A percentile compares a stretch with the other conserved stretches of the same genome.
These are phyloP conservation scores for Porites lobata DNA, from an alignment of 92 coral and sea anemone species.

Conservation along the genomic window DNA sequence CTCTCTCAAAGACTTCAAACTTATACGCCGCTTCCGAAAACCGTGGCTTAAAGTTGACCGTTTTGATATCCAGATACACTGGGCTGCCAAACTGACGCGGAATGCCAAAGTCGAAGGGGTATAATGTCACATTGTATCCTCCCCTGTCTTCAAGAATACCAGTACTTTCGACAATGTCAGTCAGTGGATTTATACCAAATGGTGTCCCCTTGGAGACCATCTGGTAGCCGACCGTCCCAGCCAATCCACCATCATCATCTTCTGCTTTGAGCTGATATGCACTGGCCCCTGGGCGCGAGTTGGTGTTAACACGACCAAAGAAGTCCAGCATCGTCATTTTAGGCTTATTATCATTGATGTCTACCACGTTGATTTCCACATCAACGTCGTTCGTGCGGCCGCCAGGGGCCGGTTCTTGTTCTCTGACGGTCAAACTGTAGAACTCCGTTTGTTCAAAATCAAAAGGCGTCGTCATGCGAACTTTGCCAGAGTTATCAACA, in stretches of 20 bases:
- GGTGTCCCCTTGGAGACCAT: slow-evolving; percentile 56
- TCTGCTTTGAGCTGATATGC: slow-evolving; percentile 88
- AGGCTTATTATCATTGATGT: slow-evolving; percentile 92
- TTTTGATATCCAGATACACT: slow-evolving; percentile 76
- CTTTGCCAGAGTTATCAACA: slow-evolving; percentile 76
- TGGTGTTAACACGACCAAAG: slow-evolving; percentile 82
- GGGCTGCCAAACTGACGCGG: slow-evolving; percentile 77
- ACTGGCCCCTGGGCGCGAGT: slow-evolving; percentile 87
- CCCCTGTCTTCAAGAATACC: slow-evolving; percentile 50
- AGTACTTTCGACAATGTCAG: slow-evolving; percentile 76
- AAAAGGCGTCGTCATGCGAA: slow-evolving; percentile 60
- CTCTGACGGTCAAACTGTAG: slow-evolving; percentile 82
- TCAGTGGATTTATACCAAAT: slow-evolving; percentile 84
- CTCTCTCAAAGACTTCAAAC: slow-evolving; percentile 81
- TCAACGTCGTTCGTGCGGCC: slow-evolving; percentile 76
- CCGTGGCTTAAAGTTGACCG: slow-evolving; percentile 83
- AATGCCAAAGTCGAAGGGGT: slow-evolving; percentile 87
- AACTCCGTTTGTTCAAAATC: slow-evolving; percentile 86
- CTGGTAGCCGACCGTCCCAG: slow-evolving; percentile 83
- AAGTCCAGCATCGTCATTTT: slow-evolving; percentile 73
- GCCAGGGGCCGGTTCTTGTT: slow-evolving; percentile 69
- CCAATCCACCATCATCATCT: slow-evolving; percentile 86
- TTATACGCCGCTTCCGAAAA: slow-evolving; percentile 77
- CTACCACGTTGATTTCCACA: slow-evolving; percentile 87
- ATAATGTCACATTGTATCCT: slow-evolving; percentile 66